Evolutionary conservation across 2,888 invertebrate genomes (phyloP), one percentile per base, ranked within the genome.

Genomic region (Euproctis similis): DNA sequence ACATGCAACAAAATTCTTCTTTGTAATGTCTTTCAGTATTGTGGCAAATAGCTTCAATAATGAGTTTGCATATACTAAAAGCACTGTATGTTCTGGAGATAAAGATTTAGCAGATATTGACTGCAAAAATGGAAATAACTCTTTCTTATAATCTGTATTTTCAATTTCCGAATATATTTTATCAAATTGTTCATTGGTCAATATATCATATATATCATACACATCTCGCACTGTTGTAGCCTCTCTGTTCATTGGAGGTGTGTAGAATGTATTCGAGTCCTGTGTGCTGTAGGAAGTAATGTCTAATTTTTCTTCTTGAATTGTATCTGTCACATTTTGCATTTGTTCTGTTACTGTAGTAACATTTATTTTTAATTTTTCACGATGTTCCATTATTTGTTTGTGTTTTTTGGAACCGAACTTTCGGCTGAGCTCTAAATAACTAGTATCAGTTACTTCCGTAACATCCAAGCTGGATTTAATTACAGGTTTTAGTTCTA

Each of bases 321-420:
- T 32, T 7, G 60, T 69, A 2, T 67, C 67, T 0, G 87, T 87
- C 0, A 87, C 84, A 38, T 85, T 71, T 39, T 87, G 82, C 58
- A 90, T 73, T 34, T 88, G 86, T 16, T 88, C 85, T 0, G 85
- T 86, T 0, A 88, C 86, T 0, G 86, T 80, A 8, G 87, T 75
- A 1, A 88, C 73, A 36, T 89, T 87, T 1, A 88, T 65, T 53
- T 87, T 87, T 26, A 89, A 55, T 52, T 84, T 85, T 51, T 89
- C 89, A 1, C 58, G 61, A n/a, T 89, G 88, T 43, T 90, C 89
- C 34, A 87, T 86, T 25, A 65, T 63, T 42, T 88, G 64, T 53
- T 87, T 89, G 1, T 75, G 73, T 49, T 80, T 87, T 40, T 90
- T 90, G 0, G 90, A 90, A 1, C 90, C 90, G 51, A 90, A 90